Conservation (phyloP, 2,888 invertebrate species). For the Diarsia dahlii region DNA sequence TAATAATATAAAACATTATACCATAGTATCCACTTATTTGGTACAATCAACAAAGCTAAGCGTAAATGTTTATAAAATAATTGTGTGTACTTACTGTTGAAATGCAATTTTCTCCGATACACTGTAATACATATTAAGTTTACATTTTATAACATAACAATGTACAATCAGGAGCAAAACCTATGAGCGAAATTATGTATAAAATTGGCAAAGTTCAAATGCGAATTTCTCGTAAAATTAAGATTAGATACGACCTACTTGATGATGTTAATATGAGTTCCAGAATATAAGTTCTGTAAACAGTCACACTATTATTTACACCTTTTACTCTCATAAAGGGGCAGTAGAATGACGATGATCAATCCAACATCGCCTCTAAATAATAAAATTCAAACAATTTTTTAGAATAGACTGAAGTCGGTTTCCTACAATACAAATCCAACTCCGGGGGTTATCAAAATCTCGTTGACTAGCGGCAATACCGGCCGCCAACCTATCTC, state of each 20-base stretch:
- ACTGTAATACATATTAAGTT: constrained; percentile 37
- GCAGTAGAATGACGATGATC: too few relatives aligned
- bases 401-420: not conserved
- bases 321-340: not conserved
- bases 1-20: constrained; percentile 29
- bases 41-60: not conserved
- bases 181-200: too few relatives aligned
- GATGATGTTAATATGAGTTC: too few relatives aligned
- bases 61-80: not conserved
- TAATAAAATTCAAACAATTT: not conserved
- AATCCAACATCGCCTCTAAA: not conserved
- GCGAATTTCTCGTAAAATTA: too few relatives aligned
- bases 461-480: not conserved
- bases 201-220: too few relatives aligned
- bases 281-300: not conserved
- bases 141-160: not conserved
- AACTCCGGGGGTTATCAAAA: not conserved
- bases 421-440: not conserved
- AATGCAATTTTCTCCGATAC: constrained; percentile 40
- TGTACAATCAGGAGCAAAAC: too few relatives aligned
- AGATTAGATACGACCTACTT: too few relatives aligned
- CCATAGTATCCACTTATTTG: not conserved
- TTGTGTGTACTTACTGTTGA: constrained; percentile 39
- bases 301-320: not conserved
- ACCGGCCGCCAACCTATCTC: not conserved